Conservation (phyloP, 2,113 vertebrate genomes). For the Spermophilus dauricus region DNA sequence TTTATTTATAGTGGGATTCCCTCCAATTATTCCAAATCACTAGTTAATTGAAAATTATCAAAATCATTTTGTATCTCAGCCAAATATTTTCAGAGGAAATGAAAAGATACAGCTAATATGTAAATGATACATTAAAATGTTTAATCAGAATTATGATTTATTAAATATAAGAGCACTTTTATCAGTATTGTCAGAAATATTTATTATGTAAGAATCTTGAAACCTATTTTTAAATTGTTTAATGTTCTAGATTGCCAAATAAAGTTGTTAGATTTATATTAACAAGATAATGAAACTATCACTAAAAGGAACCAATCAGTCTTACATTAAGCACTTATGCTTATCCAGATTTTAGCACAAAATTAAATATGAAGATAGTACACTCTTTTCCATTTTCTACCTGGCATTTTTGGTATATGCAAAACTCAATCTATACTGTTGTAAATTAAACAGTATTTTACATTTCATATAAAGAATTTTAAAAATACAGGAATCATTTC, state of each 20-base stretch:
- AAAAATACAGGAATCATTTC: neutral
- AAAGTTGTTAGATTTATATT: neutral
- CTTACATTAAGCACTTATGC: too few species aligned
- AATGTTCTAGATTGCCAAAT: neutral
- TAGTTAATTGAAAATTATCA: too few species aligned
- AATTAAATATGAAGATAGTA: neutral
- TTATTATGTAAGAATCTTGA: neutral
- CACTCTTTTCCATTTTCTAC: neutral
- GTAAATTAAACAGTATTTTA: neutral
- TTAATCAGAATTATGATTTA: neutral
- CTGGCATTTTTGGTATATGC: neutral
- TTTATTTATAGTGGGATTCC: neutral
- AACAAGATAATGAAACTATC: neutral
- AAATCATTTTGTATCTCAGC: too few species aligned
- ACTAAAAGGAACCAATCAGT: too few species aligned
- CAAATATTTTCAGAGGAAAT: neutral
- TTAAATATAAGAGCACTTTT: neutral
- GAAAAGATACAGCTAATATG: neutral
- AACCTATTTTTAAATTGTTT: neutral
- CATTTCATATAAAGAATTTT: neutral
- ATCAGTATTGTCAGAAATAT: neutral
- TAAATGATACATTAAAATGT: neutral
- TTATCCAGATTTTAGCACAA: neutral
- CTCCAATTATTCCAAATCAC: too few species aligned
- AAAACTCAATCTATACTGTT: neutral